phyloP scores from a whole-genome alignment of 2,113 vertebrate genomes.

The Oncorhynchus keta region DNA sequence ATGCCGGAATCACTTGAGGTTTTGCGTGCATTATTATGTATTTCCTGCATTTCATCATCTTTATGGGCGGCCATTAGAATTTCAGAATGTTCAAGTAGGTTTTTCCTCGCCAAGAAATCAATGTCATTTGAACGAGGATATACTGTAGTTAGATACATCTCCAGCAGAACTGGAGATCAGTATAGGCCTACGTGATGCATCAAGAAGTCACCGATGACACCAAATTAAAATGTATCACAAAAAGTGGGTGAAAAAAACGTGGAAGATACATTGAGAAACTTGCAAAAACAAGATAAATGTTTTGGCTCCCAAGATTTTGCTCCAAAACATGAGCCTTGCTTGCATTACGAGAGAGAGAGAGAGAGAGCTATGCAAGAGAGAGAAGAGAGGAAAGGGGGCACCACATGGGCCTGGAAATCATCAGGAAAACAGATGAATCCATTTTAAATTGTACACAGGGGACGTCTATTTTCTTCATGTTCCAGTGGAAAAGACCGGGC shows the following conservation, averaged over 20 bases:
- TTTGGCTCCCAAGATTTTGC: no score
- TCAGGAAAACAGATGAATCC: slow-evolving; percentile 38
- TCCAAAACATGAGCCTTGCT: not conserved
- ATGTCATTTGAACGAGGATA: not conserved
- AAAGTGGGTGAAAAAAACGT: no score
- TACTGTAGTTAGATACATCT: not conserved
- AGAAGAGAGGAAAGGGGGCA: not conserved
- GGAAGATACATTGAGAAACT: no score
- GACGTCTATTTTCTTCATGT: slow-evolving; percentile 31
- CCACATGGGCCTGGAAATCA: not conserved
- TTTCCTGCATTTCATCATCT: slow-evolving; percentile 41
- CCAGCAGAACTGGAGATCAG: not conserved
- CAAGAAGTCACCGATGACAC: not conserved
- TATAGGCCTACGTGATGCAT: not conserved
- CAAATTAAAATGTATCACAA: not conserved
- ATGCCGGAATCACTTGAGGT: slow-evolving; percentile 29
- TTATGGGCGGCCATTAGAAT: slow-evolving; percentile 44
- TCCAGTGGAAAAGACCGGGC: slow-evolving; percentile 35
- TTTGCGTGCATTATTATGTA: slow-evolving; percentile 31
- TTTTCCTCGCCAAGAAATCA: slow-evolving; percentile 3
- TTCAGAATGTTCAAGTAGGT: slow-evolving; percentile 26
- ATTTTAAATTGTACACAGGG: slow-evolving; percentile 38
- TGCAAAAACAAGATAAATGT: no score
- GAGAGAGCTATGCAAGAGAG: not conserved
- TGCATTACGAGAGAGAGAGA: not conserved